Base-by-base conservation (phyloP, 2,113 vertebrate species). In the Oostethus manadensis region DNA sequence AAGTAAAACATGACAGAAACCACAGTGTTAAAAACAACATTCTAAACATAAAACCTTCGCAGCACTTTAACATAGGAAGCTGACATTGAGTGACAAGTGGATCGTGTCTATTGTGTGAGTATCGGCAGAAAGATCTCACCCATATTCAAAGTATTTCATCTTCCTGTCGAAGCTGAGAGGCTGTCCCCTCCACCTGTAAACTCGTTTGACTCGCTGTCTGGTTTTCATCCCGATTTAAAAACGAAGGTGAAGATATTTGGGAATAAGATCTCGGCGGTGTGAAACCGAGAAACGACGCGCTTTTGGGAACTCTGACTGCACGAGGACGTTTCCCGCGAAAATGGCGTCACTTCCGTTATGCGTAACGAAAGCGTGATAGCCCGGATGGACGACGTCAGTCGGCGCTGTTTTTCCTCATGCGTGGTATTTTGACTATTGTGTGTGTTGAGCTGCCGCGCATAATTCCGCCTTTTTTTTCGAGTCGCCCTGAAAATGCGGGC, bases 131-230 rank as follows among this genome's bases (percentile, higher is more conserved):
- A 35, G 45, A 16, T 74, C 86, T 85, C 57, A 88, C 89, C 72
- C 35, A 35, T 87, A 86, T 13, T 84, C 80, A 3, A 26, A 40
- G 0, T 54, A 86, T 38, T 75, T 87, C 10, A 93, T 46, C 49
- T 91, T 92, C 43, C 91, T 82, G 72, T 94, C 89, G 1, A 86
- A 75, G 11, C 38, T 20, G 0, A 62, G 0, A 0, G 89, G 83
- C 10, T 40, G 67, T 54, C 92, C 92, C 17, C 77, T 58, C 96
- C 94, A 96, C 6, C 73, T 84, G 58, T 91, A 93, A 8, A 2
- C 29, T 3, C 88, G 64, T 40, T 73, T 82, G 35, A 78, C 79
- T 73, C 83, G 88, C 40, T 81, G 68, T 18, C 89, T 86, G 2
- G 88, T 90, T 89, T 90, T 16, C 8, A 15, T 2, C 22, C 33